Percentiles rank a stretch among this genome's conserved stretches.
Evolutionary conservation across 2,113 vertebrate genomes (phyloP).

Genomic region (Sorex fumeus): DNA sequence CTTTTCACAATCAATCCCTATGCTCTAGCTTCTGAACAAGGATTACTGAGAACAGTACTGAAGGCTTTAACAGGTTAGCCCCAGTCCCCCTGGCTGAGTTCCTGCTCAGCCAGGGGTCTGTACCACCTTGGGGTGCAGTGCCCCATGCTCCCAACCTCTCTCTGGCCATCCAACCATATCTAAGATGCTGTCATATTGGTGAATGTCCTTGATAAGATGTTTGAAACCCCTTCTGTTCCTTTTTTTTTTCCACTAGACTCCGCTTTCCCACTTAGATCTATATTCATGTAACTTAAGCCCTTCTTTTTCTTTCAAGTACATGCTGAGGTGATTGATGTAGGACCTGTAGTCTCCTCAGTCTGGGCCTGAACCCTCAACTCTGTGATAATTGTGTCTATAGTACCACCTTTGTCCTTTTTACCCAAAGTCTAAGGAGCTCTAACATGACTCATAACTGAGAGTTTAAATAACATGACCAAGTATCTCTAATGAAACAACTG

Average conservation of each 20-base stretch:
- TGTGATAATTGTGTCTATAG: background rate
- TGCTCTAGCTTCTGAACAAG: background rate
- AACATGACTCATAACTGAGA: background rate
- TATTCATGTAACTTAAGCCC: background rate
- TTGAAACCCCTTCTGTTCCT: background rate
- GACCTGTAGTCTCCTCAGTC: background rate
- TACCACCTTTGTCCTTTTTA: background rate
- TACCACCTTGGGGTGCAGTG: background rate
- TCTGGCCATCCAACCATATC: background rate
- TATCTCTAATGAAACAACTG: background rate
- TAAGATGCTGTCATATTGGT: background rate
- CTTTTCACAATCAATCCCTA: constrained; percentile 21
- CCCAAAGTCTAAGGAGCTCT: background rate
- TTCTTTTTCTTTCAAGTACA: background rate
- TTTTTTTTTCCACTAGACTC: background rate
- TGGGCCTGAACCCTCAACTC: background rate
- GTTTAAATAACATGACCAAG: background rate
- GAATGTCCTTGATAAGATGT: background rate
- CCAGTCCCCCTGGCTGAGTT: too few species aligned
- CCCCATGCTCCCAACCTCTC: background rate
- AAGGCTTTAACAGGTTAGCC: background rate
- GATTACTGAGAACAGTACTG: background rate
- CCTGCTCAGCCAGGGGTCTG: background rate
- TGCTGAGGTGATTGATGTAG: background rate
- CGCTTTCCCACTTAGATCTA: background rate